These are phyloP conservation scores for Drosophila sechellia DNA, from an alignment of 1,140 invertebrate genomes.

Conservation along the genomic window DNA sequence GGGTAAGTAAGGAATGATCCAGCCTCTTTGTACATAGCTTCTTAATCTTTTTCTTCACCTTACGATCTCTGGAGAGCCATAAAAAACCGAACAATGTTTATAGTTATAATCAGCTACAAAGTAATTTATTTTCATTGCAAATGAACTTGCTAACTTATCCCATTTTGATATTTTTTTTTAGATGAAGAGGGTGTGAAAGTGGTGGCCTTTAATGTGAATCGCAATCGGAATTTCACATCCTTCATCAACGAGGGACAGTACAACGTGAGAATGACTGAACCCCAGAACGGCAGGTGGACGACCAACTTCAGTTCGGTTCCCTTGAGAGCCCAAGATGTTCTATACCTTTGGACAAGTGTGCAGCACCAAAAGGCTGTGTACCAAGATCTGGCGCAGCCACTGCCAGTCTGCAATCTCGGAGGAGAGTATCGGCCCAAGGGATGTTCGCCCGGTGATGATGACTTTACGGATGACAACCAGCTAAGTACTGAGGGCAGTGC, in stretches of 20 bases:
- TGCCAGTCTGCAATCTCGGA: conserved; percentile 39
- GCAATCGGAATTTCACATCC: conserved; percentile 67
- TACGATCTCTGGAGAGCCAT: background rate
- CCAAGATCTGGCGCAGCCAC: conserved; percentile 37
- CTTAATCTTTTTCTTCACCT: background rate
- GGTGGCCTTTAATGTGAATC: conserved; percentile 77
- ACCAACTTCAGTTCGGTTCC: conserved; percentile 40
- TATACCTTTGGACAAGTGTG: conserved; percentile 74
- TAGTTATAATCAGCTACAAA: background rate
- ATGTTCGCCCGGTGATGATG: conserved; percentile 19
- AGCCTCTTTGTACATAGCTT: too few species aligned
- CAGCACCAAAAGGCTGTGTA: conserved; percentile 64
- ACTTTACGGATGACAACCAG: background rate
- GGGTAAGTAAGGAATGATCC: conserved; percentile 34
- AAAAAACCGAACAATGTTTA: background rate
- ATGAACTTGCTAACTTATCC: background rate
- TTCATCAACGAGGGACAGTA: conserved; percentile 71
- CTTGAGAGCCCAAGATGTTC: conserved; percentile 50
- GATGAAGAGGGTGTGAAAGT: conserved; percentile 67
- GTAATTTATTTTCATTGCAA: too few species aligned
- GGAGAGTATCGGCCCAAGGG: conserved; percentile 41
- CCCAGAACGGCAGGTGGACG: conserved; percentile 53
- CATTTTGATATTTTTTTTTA: conserved; percentile 7
- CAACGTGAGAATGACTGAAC: conserved; percentile 33
- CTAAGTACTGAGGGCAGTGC: background rate